These are phyloP conservation scores for Leuctra nigra DNA, from an alignment of 2,888 invertebrate species.

Conservation along the genomic window DNA sequence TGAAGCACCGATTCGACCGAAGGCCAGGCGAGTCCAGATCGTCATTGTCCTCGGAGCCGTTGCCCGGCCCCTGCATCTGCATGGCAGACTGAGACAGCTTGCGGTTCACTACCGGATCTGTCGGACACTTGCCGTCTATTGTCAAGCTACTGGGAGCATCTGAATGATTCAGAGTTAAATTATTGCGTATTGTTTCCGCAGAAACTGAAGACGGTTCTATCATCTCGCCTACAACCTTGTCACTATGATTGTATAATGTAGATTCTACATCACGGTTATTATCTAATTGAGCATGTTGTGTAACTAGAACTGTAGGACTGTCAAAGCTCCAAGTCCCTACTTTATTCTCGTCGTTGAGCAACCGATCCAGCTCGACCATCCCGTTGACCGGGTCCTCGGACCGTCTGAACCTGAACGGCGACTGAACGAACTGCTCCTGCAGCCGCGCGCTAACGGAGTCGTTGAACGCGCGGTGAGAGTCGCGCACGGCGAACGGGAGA, in stretches of 20 bases:
- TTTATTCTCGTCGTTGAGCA: neutral
- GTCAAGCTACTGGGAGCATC: constrained; percentile 30
- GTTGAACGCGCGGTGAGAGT: constrained; percentile 21
- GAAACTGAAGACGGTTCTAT: no score
- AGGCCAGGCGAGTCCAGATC: constrained; percentile 20
- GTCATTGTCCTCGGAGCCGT: constrained; percentile 31
- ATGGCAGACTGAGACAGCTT: neutral
- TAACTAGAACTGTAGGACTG: neutral
- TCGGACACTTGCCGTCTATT: constrained; percentile 32
- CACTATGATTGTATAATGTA: no score
- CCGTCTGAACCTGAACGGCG: neutral
- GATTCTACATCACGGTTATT: no score
- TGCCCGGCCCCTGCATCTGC: neutral
- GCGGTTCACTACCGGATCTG: no score
- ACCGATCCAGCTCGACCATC: neutral
- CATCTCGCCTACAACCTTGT: no score
- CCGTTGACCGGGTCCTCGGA: neutral
- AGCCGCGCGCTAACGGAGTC: constrained; percentile 23
- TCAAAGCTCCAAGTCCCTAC: neutral
- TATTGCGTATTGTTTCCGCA: no score
- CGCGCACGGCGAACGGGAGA: neutral
- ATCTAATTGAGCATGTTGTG: neutral
- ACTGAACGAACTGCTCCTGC: constrained; percentile 11
- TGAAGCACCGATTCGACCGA: constrained; percentile 36
- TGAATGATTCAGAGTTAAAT: no score